Conservation (phyloP, 2,797 vertebrate genomes). For the Salarias fasciatus region DNA sequence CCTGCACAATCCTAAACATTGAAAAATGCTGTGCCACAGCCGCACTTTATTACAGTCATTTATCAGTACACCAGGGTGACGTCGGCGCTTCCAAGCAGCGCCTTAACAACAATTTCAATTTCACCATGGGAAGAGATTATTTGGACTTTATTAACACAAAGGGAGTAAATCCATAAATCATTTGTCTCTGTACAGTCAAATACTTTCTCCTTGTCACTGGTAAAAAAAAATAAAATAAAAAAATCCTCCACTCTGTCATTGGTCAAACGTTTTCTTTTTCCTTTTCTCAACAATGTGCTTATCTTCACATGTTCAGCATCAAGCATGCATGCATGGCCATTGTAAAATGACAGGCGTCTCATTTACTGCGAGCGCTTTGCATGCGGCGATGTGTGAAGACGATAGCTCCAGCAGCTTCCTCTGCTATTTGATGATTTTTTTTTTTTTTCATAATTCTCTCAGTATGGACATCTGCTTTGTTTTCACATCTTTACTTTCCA, state of each 20-base stretch:
- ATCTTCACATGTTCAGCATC: constrained; percentile 52
- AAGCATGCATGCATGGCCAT: constrained; percentile 38
- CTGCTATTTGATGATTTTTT: constrained; percentile 68
- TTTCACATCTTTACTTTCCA: constrained; percentile 49
- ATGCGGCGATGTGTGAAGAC: constrained; percentile 63
- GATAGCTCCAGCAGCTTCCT: constrained; percentile 38
- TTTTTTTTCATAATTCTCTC: constrained; percentile 64
- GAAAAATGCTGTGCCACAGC: constrained; percentile 28
- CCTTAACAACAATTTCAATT: constrained; percentile 47
- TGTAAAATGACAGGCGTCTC: constrained; percentile 50
- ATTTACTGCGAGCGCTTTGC: constrained; percentile 51
- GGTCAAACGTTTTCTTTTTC: constrained; percentile 38
- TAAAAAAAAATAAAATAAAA: not conserved
- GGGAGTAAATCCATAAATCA: constrained; percentile 47
- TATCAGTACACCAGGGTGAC: constrained; percentile 39
- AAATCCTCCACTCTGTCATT: constrained; percentile 41
- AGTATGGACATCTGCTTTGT: constrained; percentile 58
- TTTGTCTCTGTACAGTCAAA: constrained; percentile 25
- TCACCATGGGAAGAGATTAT: constrained; percentile 37
- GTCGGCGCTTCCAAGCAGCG: constrained; percentile 26
- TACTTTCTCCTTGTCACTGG: constrained; percentile 20
- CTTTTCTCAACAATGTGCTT: constrained; percentile 33
- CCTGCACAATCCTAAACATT: constrained; percentile 25
- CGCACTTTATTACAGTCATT: constrained; percentile 58
- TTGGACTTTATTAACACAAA: constrained; percentile 40